Percentiles rank a stretch among this genome's conserved stretches.
These are phyloP conservation scores for Lepeophtheirus nordmannii DNA, from an alignment of 2,888 invertebrate genomes.

Conservation along the genomic window DNA sequence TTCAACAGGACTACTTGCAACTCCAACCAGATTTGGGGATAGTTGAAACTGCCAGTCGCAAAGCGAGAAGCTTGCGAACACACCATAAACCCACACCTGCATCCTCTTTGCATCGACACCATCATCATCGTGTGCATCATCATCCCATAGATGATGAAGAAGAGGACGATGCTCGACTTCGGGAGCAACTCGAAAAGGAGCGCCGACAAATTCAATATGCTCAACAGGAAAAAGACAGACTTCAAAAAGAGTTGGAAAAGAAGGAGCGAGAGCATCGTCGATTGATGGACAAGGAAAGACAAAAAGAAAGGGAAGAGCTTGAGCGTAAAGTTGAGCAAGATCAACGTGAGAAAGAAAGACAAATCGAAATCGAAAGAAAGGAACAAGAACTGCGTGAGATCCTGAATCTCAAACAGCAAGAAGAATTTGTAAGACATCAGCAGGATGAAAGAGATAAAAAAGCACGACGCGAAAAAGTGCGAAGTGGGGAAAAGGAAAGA, in stretches of 20 bases:
- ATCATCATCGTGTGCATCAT: neutral
- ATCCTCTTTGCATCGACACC: neutral
- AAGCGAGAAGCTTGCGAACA: neutral
- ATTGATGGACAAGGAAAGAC: neutral
- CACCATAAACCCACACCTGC: neutral
- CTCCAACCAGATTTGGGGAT: neutral
- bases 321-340: neutral
- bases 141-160: neutral
- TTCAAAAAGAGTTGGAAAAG: constrained; percentile 11
- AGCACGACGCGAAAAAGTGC: neutral
- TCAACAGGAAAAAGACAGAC: neutral
- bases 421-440: neutral
- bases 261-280: neutral
- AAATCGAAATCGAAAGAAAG: neutral
- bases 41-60: neutral
- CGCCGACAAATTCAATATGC: neutral
- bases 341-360: neutral
- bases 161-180: neutral
- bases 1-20: neutral
- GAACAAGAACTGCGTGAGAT: neutral
- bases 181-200: neutral
- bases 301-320: neutral
- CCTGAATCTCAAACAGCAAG: neutral
- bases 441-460: neutral
- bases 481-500: neutral